These are phyloP conservation scores for Yoshiicerus persimilis DNA, from an alignment of 1,140 invertebrate species.

Conservation along the genomic window DNA sequence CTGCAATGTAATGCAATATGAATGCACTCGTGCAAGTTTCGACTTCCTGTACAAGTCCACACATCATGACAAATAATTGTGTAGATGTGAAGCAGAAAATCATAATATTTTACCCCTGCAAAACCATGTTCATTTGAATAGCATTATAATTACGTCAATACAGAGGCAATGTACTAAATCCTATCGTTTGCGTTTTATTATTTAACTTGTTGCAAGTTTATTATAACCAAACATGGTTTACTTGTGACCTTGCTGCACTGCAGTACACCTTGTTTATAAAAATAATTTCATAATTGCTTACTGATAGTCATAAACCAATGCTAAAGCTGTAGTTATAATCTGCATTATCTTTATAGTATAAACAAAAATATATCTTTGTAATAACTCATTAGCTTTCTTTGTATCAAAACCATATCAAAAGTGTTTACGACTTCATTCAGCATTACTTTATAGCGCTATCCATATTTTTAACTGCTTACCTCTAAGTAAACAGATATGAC, in stretches of 20 bases:
- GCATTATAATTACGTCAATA: background rate
- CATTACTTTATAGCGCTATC: no score
- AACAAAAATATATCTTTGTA: no score
- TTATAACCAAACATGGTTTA: background rate
- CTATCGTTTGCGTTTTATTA: background rate
- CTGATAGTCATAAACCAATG: background rate
- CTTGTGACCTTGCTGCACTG: background rate
- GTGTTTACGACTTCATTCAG: no score
- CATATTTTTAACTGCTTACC: background rate
- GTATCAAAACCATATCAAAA: no score
- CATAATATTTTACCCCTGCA: background rate
- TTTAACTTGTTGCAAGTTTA: background rate
- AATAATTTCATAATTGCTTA: background rate
- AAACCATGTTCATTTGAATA: background rate
- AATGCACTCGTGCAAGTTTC: slow-evolving; percentile 12
- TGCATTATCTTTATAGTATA: no score
- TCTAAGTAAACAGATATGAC: background rate
- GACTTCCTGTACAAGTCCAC: background rate
- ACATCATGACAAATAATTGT: slow-evolving; percentile 4
- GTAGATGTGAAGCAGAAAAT: background rate
- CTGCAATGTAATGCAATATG: slow-evolving; percentile 6
- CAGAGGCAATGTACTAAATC: background rate
- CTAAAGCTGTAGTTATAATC: no score
- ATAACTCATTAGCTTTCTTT: no score
- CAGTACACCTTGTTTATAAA: background rate